Base-by-base conservation (phyloP, 2,888 invertebrate genomes). In the Drosophila prolongata region DNA sequence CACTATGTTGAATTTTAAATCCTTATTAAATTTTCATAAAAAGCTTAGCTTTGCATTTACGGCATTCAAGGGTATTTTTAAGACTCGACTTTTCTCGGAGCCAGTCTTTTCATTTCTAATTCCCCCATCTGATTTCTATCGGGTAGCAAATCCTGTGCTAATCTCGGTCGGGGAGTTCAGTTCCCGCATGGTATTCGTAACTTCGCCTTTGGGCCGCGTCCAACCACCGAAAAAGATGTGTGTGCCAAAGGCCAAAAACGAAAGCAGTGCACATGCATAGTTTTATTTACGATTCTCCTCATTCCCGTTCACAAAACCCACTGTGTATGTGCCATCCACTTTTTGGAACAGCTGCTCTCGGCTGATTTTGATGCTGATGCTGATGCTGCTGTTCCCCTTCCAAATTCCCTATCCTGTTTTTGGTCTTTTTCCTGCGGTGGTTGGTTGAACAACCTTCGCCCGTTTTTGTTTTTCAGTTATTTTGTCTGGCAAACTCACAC, bases 361-460 rank as follows among this genome's bases (percentile, higher is more conserved):
- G 69, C 76, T 62, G 30, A 43, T 67, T 47, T 38, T 72, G 81
- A 49, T 49, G 49, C 49, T 13, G 30, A 30, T 19, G 16, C 34
- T 44, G 16, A 16, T 16, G 16, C 16, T 16, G 16, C 16, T 16
- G 35, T 43, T 34, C 53, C 38, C 16, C 6, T 14, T 24, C 27
- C n/a, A 6, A 10, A 5, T 37, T 34, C 34, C 13, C 44, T 19
- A 42, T 68, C 49, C 67, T 65, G 49, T 62, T 66, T 57, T 49
- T 50, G 50, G 55, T 47, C 42, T 55, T 49, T 56, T 56, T 65
- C 24, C 34, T 64, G 66, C 34, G 47, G 43, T 56, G 67, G 46
- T 68, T 79, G 77, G 84, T 84, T 82, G 87, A 83, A 83, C 87
- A 86, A 83, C 87, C 83, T 83, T 83, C 79, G 79, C 75, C 80